Conservation (phyloP, 2,888 invertebrate species). For the Drosophila meridionalis region DNA sequence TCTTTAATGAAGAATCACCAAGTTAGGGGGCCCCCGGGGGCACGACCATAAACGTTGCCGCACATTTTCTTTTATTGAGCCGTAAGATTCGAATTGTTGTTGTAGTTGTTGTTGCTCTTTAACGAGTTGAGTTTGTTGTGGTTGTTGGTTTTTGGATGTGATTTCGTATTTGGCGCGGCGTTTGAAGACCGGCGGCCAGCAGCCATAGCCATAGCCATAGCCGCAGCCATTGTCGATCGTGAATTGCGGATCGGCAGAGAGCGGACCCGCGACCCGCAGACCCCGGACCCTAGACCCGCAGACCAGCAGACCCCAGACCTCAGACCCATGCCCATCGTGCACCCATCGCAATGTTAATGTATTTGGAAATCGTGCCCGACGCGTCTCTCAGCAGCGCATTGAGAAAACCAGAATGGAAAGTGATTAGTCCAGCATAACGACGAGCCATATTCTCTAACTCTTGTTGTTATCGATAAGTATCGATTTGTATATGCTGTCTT, state of each 20-base stretch:
- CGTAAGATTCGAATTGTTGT: constrained; percentile 71
- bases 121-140: constrained; percentile 14
- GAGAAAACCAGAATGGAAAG: constrained; percentile 69
- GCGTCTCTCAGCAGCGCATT: constrained; percentile 42
- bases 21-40: constrained; percentile 50
- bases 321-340: constrained; percentile 59
- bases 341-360: constrained; percentile 79
- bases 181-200: constrained; percentile 65
- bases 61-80: constrained; percentile 81
- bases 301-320: constrained; percentile 7
- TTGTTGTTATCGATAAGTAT: constrained; percentile 28
- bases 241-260: constrained; percentile 41
- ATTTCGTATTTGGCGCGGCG: constrained; percentile 76
- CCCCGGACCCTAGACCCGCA: constrained; percentile 10
- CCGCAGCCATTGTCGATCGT: constrained; percentile 47
- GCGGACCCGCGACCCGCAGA: constrained; percentile 10
- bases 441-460: constrained; percentile 33
- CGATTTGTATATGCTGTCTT: background rate
- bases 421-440: constrained; percentile 24
- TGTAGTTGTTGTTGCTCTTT: constrained; percentile 26
- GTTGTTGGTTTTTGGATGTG: constrained; percentile 57
- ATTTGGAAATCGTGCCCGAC: constrained; percentile 80
- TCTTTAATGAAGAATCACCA: constrained; percentile 82
- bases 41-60: constrained; percentile 69
- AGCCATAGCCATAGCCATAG: constrained; percentile 54